Evolutionary conservation across 2,113 vertebrate genomes (phyloP).

Genomic region (Anhinga rufa): DNA sequence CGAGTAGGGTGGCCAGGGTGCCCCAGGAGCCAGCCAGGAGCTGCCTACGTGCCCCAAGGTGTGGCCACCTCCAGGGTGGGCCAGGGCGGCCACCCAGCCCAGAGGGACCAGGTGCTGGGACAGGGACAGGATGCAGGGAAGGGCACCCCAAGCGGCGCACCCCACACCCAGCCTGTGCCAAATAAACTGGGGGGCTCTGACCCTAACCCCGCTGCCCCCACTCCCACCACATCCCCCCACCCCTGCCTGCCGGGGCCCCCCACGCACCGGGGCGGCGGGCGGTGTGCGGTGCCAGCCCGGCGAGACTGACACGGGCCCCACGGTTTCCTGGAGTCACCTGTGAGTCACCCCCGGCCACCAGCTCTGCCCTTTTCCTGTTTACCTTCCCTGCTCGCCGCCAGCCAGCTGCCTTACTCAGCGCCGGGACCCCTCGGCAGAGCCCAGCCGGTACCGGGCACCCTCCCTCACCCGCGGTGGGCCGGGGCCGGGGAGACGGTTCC

Average conservation of each 20-base stretch:
- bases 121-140: neutral
- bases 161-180: neutral
- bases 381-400: constrained; percentile 19
- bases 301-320: neutral
- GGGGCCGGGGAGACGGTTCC: neutral
- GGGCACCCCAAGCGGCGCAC: neutral
- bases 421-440: neutral
- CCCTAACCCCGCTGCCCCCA: neutral
- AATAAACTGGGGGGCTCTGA: fast-evolving
- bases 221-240: neutral
- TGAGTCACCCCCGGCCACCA: constrained; percentile 55
- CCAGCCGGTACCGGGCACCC: neutral
- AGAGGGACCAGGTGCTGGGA: too few species aligned
- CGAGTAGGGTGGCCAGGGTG: neutral
- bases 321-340: constrained; percentile 58
- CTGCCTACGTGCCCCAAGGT: neutral
- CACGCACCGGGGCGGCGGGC: neutral
- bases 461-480: neutral
- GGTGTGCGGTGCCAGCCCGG: neutral
- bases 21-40: neutral
- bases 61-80: neutral
- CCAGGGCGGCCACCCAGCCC: neutral
- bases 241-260: neutral
- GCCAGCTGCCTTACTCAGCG: constrained; percentile 13
- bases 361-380: constrained; percentile 66